These are phyloP conservation scores for Vespertilio murinus DNA, from an alignment of 2,797 vertebrate species.

Conservation along the genomic window DNA sequence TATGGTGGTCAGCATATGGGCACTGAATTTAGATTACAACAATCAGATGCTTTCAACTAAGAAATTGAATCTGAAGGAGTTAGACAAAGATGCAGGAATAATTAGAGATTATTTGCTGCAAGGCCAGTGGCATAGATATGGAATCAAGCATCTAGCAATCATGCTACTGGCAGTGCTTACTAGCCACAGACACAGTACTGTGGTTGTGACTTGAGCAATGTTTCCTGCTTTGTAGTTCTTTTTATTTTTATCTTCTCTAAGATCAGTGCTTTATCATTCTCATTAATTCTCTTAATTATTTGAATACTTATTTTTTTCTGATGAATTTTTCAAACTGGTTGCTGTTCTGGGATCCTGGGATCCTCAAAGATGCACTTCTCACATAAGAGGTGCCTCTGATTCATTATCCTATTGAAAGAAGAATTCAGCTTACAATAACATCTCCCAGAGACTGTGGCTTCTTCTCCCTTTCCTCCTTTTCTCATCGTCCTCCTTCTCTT, in stretches of 20 bases:
- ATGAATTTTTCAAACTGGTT: neutral
- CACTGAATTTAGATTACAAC: neutral
- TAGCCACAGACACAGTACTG: neutral
- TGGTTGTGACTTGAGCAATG: neutral
- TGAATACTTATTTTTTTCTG: neutral
- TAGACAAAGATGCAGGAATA: neutral
- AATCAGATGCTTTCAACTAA: neutral
- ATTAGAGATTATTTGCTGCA: neutral
- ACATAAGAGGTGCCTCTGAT: neutral
- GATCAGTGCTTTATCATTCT: neutral
- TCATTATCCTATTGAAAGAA: neutral
- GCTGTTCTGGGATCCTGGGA: neutral
- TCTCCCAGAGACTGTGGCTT: neutral
- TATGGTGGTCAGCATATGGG: neutral
- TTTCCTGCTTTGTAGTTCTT: neutral
- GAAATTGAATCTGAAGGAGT: neutral
- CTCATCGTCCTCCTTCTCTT: neutral
- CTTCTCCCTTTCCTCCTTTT: neutral
- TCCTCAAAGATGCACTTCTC: neutral
- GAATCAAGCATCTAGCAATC: neutral
- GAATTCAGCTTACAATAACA: neutral
- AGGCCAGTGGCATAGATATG: neutral
- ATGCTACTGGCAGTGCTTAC: neutral
- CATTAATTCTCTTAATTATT: neutral
- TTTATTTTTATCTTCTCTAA: neutral